Base-by-base conservation (phyloP, 2,888 invertebrate genomes). In the Hemistola chrysoprasaria region DNA sequence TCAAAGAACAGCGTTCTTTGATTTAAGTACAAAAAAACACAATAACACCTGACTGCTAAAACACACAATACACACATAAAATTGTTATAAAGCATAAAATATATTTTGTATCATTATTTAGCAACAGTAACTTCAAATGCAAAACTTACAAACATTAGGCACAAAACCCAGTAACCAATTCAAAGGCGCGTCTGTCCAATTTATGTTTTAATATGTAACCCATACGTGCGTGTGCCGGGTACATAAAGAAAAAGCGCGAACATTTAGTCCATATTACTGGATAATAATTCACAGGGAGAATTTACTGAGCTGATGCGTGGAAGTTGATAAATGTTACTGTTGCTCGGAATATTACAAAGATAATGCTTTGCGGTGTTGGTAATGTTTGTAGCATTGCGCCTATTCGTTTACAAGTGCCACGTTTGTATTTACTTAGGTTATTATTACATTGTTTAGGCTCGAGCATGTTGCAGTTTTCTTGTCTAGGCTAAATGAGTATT, bases 221-320 rank as follows among this genome's bases (percentile, higher is more conserved):
- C 49, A 53, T 50, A 53, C 44, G 73, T 84, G 85, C 85, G 85
- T 84, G 85, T 68, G 75, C 59, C 57, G 60, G 54, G 34, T 43
- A 56, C 77, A 84, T 85, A 83, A 85, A 84, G 76, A 71, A 65
- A 62, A 73, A 78, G 77, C 81, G 77, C 67, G 78, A 79, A 78
- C 81, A 79, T 81, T 84, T 76, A 76, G 71, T 61, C 62, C 59
- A 63, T 66, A 72, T 75, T 75, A 74, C 73, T 62, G 64, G 68
- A 68, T 76, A 72, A 82, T 84, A 83, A 80, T 55, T 85, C 82
- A 83, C 65, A 49, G 58, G 50, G 51, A 61, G 67, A 70, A 78
- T 75, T 73, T 73, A 75, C 76, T 68, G 64, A 56, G 61, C 68
- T 70, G 76, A 78, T 77, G 72, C 64, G 71, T 70, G 58, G 64